Evolutionary conservation across 2,797 vertebrate species (phyloP), one percentile per base, ranked within the genome.

Genomic region (Enteromius fasciolatus): DNA sequence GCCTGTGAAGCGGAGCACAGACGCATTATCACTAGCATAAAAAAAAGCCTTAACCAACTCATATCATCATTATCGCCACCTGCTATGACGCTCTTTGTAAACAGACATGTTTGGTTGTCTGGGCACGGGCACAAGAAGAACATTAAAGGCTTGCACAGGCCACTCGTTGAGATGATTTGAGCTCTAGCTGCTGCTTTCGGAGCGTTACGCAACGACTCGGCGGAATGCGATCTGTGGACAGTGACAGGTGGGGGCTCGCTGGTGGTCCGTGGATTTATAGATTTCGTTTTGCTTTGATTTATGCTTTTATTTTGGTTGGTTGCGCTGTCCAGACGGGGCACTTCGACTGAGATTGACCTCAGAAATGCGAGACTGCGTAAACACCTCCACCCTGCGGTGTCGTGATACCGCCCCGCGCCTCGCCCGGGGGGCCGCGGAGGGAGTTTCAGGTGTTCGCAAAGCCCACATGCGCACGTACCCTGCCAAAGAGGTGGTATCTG

Each of bases 131-230:
- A 78, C 89, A 83, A 61, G 4, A 67, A 66, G 87, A 87, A 83
- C 88, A 68, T 76, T 44, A 41, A 67, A 90, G 88, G 76, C 88
- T 90, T 84, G 90, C 80, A 70, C 85, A 52, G 85, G 90, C 88
- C 89, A 78, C 89, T 88, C 83, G 88, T 89, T 87, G 84, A 86
- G 54, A 59, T 59, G 23, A 57, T 23, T 57, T 25, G 89, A 87
- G 76, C 78, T 90, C 90, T 92, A 91, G 89, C 90, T 83, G 79
- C 80, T 8, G 85, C 89, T 85, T 52, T 87, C 83, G 84, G 87
- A 89, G 88, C 82, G 86, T 93, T 92, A 93, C 69, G 90, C 90
- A 94, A 93, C 36, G 23, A 36, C 84, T 84, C n/a, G 88, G 92
- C 20, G 76, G 75, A 86, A 74, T 52, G 18, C 23, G 68, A 78